A percentile compares a stretch with the other conserved stretches of the same genome.
These are phyloP conservation scores for Perccottus glenii DNA, from an alignment of 2,113 vertebrate genomes.

Conservation along the genomic window DNA sequence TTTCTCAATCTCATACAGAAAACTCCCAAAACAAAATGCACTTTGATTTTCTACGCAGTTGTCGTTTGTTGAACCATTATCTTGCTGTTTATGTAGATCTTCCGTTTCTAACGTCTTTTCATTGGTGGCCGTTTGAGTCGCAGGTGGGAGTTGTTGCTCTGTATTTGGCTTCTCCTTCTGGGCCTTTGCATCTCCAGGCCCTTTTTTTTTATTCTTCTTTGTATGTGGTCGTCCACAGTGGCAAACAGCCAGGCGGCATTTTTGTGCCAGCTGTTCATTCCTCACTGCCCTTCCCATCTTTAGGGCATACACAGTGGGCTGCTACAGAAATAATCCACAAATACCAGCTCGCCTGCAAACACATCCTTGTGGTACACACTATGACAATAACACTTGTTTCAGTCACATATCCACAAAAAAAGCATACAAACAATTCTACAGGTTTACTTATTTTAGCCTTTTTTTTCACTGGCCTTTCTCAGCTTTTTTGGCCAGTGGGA, in stretches of 20 bases:
- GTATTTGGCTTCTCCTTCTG: constrained; percentile 16
- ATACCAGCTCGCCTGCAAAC: constrained; percentile 3
- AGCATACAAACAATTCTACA: too few species aligned
- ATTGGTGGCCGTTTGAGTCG: not conserved
- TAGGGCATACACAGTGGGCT: not conserved
- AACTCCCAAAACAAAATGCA: not conserved
- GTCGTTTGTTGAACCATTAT: not conserved
- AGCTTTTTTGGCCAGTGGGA: too few species aligned
- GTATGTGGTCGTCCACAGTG: not conserved
- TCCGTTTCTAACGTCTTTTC: not conserved
- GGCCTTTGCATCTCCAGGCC: constrained; percentile 7
- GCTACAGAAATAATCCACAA: constrained; percentile 22
- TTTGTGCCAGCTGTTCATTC: constrained; percentile 52
- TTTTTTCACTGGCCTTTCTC: too few species aligned
- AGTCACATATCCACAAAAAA: not conserved
- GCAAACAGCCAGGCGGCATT: constrained; percentile 27
- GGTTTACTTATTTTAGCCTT: too few species aligned
- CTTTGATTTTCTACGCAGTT: not conserved
- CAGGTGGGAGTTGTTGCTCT: not conserved
- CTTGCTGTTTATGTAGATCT: not conserved
- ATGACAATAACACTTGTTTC: not conserved
- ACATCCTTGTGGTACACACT: not conserved
- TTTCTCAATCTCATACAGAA: not conserved
- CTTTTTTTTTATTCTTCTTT: not conserved
- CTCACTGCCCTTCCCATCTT: constrained; percentile 16